These are phyloP conservation scores for Puma concolor DNA, from an alignment of 2,113 vertebrate genomes.

Conservation along the genomic window DNA sequence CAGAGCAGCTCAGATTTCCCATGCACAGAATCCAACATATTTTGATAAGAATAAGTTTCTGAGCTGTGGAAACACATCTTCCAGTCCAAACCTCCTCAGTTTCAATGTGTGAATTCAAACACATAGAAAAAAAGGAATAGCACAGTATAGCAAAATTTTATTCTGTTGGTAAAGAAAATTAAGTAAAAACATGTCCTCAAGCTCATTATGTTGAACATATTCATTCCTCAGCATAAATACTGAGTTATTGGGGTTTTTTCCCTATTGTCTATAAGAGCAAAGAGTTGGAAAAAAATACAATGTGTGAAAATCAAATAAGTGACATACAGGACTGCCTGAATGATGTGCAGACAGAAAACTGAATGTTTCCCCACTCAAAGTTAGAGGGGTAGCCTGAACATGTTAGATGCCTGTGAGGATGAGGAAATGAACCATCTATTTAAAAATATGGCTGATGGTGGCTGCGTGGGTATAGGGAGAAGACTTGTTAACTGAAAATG, in stretches of 20 bases:
- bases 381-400: background rate
- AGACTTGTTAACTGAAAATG: slow-evolving; percentile 30
- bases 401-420: background rate
- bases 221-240: slow-evolving; percentile 50
- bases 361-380: background rate
- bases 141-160: slow-evolving; percentile 7
- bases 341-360: background rate
- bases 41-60: slow-evolving; percentile 50
- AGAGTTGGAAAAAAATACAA: background rate
- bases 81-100: slow-evolving; percentile 47
- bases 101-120: slow-evolving; percentile 63
- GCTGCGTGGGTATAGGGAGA: background rate
- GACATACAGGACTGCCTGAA: background rate
- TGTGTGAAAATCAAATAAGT: slow-evolving; percentile 44
- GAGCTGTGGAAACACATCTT: slow-evolving; percentile 46
- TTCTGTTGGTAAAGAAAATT: slow-evolving; percentile 54
- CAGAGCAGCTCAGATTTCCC: slow-evolving; percentile 13
- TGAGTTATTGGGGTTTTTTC: background rate
- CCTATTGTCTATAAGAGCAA: background rate
- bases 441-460: background rate
- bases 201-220: slow-evolving; percentile 51
- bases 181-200: slow-evolving; percentile 48
- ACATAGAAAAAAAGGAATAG: slow-evolving; percentile 50
- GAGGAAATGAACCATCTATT: background rate
- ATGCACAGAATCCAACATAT: slow-evolving; percentile 52